Evolutionary conservation across 2,888 invertebrate species (phyloP).

Genomic region (Drosophila niveifrons): DNA sequence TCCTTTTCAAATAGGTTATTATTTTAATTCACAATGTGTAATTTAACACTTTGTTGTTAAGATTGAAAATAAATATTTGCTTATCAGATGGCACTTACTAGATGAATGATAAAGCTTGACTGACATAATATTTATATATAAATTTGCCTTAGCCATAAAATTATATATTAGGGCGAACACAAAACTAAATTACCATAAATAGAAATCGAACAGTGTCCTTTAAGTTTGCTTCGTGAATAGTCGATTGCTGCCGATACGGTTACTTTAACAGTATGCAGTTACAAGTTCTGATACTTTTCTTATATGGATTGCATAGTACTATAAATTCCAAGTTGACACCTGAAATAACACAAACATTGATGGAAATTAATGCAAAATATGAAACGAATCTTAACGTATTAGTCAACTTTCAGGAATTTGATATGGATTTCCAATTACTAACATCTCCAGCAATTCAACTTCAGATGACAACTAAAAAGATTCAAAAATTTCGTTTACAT

Average conservation of each 20-base stretch:
- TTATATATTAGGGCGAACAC: background rate
- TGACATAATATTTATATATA: no score
- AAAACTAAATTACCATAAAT: background rate
- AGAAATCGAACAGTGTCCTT: background rate
- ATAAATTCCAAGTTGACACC: background rate
- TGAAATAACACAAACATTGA: conserved; percentile 15
- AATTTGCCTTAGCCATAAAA: background rate
- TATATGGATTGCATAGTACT: background rate
- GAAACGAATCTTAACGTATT: conserved; percentile 45
- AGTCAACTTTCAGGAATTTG: conserved; percentile 26
- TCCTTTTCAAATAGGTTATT: no score
- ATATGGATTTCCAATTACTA: background rate
- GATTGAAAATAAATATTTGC: no score
- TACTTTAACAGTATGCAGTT: background rate
- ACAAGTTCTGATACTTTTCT: background rate
- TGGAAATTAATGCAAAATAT: conserved; percentile 37
- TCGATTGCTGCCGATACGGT: background rate
- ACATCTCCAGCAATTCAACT: conserved; percentile 29
- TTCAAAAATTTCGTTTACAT: conserved; percentile 17
- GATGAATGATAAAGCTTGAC: no score
- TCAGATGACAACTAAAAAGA: background rate
- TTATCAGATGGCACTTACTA: no score
- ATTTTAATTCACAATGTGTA: no score
- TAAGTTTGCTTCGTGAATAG: background rate
- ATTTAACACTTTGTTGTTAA: no score